Evolutionary conservation across 2,888 invertebrate species (phyloP), one percentile per base, ranked within the genome.

Genomic region (Aplocera efformata): DNA sequence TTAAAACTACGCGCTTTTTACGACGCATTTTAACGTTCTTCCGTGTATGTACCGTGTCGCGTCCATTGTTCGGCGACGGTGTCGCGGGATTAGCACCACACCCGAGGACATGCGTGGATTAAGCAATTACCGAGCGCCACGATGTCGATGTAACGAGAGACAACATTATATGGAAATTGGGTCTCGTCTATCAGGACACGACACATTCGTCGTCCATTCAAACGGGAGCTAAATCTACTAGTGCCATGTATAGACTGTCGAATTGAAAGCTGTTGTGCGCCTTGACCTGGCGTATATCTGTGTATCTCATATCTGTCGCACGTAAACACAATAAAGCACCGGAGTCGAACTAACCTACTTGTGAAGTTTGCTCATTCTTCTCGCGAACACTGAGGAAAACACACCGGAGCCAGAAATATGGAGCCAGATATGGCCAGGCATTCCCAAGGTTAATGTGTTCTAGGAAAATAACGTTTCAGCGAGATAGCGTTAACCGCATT

Each of bases 281-380:
- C 86, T 88, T 86, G 86, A 86, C 86, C 84, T 63, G 75, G 49
- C 65, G 67, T 66, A 61, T 75, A 72, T 72, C 67, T 72, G 71
- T 76, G 70, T 81, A 80, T 82, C 82, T 81, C 77, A 80, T 82
- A 84, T 84, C 81, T 78, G 74, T 72, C 70, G 77, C 86, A 86
- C 86, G 86, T 85, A 84, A 79, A 82, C 65, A 84, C 79, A 86
- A 88, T 86, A 84, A 86, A 85, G 72, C 78, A 79, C 73, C 60
- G 69, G 74, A n/a, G 70, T 61, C 79, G 59, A 67, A 67, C 68
- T 84, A 85, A 83, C 85, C 84, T 81, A 85, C 74, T 72, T 84
- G 72, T 65, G 64, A 59, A 47, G 67, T 76, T 81, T 81, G 71
- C 72, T 75, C 69, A 82, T 83, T 81, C 80, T 58, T 61, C 60